Evolutionary conservation across 2,797 vertebrate genomes (phyloP).

Genomic region (Poecilia picta): DNA sequence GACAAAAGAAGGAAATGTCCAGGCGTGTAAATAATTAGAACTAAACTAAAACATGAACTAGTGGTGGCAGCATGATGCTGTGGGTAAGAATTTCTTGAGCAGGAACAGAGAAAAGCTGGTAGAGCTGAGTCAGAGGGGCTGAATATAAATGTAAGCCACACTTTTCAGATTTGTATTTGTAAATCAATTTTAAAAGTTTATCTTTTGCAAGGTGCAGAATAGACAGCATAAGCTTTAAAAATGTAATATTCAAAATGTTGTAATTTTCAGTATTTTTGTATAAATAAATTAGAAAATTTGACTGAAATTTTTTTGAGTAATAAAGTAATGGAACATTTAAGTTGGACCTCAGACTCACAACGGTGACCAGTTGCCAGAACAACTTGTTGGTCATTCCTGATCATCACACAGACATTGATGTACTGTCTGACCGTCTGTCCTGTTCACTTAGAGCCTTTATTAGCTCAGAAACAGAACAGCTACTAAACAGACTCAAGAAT

Average conservation of each 20-base stretch:
- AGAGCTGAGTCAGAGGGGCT: neutral
- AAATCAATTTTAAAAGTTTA: neutral
- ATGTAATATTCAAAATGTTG: neutral
- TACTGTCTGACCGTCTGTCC: neutral
- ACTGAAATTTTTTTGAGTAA: neutral
- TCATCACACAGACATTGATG: neutral
- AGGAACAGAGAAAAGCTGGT: neutral
- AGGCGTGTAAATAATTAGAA: neutral
- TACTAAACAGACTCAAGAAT: neutral
- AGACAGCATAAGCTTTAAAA: neutral
- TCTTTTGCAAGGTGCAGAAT: neutral
- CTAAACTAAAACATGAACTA: neutral
- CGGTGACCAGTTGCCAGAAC: neutral
- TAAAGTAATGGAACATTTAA: too few species aligned
- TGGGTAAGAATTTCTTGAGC: neutral
- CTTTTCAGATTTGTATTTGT: neutral
- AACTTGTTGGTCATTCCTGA: neutral
- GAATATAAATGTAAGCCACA: neutral
- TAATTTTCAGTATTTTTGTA: neutral
- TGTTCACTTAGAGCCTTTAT: neutral
- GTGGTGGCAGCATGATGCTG: neutral
- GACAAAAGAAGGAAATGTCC: neutral
- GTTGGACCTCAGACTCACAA: neutral
- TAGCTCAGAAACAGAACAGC: neutral
- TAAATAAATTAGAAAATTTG: neutral